Conservation (phyloP, 2,888 invertebrate species). For the Stramonita haemastoma region DNA sequence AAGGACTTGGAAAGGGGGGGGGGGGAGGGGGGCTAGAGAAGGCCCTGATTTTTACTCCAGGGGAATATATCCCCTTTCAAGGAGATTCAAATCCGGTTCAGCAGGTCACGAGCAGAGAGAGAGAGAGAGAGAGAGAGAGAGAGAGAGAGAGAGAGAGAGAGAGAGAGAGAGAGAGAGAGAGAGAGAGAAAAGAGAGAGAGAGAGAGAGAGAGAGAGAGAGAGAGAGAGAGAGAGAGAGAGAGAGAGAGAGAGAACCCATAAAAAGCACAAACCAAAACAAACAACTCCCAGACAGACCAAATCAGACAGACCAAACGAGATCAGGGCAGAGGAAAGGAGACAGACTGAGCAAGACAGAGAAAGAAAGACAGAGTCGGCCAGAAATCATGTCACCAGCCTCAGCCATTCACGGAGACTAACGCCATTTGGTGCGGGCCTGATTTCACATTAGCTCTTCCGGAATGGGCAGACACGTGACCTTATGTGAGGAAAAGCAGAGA, state of each 20-base stretch:
- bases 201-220: too few relatives aligned
- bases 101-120: too few relatives aligned
- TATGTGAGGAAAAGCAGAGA: conserved; percentile 30
- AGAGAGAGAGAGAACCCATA: too few relatives aligned
- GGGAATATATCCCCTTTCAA: too few relatives aligned
- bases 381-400: neutral
- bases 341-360: conserved; percentile 35
- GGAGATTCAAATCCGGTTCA: too few relatives aligned
- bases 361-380: neutral
- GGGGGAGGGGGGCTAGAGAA: too few relatives aligned
- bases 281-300: neutral
- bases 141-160: too few relatives aligned
- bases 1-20: too few relatives aligned
- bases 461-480: neutral
- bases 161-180: too few relatives aligned
- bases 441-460: conserved; percentile 18
- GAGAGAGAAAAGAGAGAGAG: too few relatives aligned
- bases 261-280: neutral
- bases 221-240: neutral
- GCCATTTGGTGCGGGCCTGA: conserved; percentile 22
- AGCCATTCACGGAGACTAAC: conserved; percentile 15
- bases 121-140: too few relatives aligned
- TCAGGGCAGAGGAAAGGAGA: neutral
- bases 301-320: neutral
- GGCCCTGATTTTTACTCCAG: too few relatives aligned